phyloP scores from a whole-genome alignment of 2,113 vertebrate genomes.

The Scomber scombrus region DNA sequence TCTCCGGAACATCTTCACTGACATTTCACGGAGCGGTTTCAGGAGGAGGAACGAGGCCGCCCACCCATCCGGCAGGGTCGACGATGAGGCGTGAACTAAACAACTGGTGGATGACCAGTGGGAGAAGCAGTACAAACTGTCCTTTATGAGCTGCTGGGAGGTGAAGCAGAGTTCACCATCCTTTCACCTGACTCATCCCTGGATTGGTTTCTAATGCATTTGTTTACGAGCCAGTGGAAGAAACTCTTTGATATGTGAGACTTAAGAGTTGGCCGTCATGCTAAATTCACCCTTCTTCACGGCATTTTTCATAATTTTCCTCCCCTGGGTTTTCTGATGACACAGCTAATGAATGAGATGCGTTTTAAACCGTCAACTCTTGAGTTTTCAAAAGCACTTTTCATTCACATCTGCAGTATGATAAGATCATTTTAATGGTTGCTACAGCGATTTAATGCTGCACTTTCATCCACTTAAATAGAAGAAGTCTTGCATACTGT shows the following conservation, averaged over 20 bases:
- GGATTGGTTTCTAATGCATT: background rate
- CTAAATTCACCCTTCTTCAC: too few species aligned
- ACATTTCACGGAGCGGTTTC: constrained; percentile 32
- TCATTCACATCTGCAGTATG: too few species aligned
- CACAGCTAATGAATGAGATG: background rate
- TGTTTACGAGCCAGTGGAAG: too few species aligned
- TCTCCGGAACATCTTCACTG: constrained; percentile 5
- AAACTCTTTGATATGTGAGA: too few species aligned
- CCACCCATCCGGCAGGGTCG: background rate
- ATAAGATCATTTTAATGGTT: too few species aligned
- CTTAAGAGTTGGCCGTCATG: too few species aligned
- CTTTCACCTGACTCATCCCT: background rate
- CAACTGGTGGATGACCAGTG: background rate
- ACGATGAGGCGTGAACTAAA: constrained; percentile 6
- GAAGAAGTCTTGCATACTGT: too few species aligned
- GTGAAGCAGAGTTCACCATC: constrained; percentile 31
- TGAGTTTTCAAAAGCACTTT: too few species aligned
- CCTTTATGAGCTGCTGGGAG: constrained; percentile 7
- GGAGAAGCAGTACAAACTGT: background rate
- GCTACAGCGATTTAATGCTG: too few species aligned
- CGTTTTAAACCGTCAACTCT: background rate
- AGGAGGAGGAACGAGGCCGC: background rate
- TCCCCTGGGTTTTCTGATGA: background rate
- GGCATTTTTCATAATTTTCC: background rate
- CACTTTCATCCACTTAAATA: too few species aligned